Conservation (phyloP, 2,113 vertebrate genomes). For the Nothoprocta pentlandii region DNA sequence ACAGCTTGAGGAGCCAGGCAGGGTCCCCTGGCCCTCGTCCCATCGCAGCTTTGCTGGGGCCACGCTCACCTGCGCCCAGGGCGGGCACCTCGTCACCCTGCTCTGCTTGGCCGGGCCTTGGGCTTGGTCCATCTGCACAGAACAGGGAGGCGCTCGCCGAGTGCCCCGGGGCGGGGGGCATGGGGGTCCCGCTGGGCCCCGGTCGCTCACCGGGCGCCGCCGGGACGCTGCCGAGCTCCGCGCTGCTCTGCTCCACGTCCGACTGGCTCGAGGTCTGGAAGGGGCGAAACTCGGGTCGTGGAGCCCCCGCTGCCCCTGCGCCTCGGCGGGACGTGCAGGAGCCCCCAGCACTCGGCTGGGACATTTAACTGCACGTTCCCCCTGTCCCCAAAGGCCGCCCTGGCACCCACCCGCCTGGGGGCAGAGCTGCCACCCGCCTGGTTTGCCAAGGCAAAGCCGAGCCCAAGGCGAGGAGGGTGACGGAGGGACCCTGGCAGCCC, state of each 20-base stretch:
- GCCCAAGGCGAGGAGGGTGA: background rate
- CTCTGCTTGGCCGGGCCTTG: rapidly evolving
- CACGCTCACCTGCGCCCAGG: background rate
- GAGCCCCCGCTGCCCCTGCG: rapidly evolving
- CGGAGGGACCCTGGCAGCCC: too few species aligned
- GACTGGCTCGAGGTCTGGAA: conserved; percentile 80
- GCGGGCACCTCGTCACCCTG: background rate
- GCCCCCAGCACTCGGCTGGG: too few species aligned
- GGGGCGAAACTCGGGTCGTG: rapidly evolving
- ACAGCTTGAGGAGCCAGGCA: background rate
- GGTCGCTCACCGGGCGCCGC: background rate
- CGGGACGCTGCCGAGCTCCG: conserved; percentile 11
- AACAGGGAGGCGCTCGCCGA: rapidly evolving
- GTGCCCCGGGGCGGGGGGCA: background rate
- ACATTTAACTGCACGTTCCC: background rate
- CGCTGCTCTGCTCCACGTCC: conserved; percentile 75
- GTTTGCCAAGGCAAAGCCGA: background rate
- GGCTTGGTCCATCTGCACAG: background rate
- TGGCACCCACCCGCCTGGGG: rapidly evolving
- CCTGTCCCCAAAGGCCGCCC: rapidly evolving
- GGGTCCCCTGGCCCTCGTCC: background rate
- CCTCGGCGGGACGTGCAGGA: background rate
- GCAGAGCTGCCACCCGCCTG: too few species aligned
- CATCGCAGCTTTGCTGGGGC: background rate
- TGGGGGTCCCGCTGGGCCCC: background rate